phyloP scores from a whole-genome alignment of 2,797 vertebrate species.

The Enteromius treurensis region DNA sequence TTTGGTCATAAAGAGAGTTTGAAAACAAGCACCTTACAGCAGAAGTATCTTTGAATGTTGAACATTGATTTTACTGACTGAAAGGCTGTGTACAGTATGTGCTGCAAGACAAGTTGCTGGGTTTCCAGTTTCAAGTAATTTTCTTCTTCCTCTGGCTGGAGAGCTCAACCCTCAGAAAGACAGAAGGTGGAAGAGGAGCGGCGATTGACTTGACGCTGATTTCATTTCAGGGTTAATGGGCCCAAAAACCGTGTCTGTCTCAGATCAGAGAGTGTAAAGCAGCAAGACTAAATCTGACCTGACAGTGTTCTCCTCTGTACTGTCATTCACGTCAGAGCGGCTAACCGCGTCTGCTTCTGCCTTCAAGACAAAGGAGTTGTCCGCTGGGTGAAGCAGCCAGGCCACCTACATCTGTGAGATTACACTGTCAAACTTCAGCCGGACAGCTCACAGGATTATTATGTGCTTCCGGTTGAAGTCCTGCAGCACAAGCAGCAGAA shows the following conservation, averaged over 20 bases:
- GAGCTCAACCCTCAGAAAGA: constrained; percentile 5
- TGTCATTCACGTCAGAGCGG: constrained; percentile 24
- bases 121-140: not conserved
- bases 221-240: constrained; percentile 46
- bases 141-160: not conserved
- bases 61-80: not conserved
- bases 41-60: too few relatives aligned
- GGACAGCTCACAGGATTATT: not conserved
- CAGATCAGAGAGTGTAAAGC: constrained; percentile 29
- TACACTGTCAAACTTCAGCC: not conserved
- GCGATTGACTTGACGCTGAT: constrained; percentile 11
- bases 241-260: constrained; percentile 31
- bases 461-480: not conserved
- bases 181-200: not conserved
- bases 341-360: not conserved
- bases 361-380: not conserved
- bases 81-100: not conserved
- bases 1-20: not conserved
- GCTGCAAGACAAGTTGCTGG: not conserved
- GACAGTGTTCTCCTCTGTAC: constrained; percentile 35
- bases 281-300: constrained; percentile 20
- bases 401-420: not conserved
- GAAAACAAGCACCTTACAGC: not conserved
- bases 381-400: not conserved
- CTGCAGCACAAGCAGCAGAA: not conserved